phyloP scores from a whole-genome alignment of 2,888 invertebrate genomes.

The Crocallis elinguaria region DNA sequence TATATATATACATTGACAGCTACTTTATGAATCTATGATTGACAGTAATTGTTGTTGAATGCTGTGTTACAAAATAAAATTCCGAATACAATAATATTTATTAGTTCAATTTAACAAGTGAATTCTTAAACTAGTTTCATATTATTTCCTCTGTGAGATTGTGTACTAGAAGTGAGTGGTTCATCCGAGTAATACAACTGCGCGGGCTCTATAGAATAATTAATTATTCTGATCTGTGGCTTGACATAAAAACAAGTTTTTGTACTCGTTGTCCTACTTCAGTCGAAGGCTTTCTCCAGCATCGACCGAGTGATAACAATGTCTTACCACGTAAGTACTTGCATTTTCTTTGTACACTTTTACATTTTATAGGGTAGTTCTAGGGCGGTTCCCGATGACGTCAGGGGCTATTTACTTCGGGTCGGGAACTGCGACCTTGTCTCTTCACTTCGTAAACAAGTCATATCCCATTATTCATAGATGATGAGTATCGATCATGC shows the following conservation, averaged over 20 bases:
- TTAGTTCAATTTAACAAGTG: too few relatives aligned
- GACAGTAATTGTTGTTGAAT: too few relatives aligned
- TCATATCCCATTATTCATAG: neutral
- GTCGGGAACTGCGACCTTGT: slow-evolving; percentile 26
- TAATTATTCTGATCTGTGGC: neutral
- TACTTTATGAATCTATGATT: too few relatives aligned
- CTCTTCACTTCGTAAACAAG: slow-evolving; percentile 16
- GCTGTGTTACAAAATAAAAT: too few relatives aligned
- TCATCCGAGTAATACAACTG: neutral
- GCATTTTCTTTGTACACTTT: neutral
- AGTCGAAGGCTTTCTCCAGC: slow-evolving; percentile 14
- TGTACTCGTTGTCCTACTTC: slow-evolving; percentile 13
- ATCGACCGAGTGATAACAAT: slow-evolving; percentile 20
- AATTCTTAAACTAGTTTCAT: too few relatives aligned
- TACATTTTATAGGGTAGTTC: slow-evolving; percentile 4
- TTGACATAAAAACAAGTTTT: slow-evolving; percentile 21
- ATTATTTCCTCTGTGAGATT: too few relatives aligned
- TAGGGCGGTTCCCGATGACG: slow-evolving; percentile 35
- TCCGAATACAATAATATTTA: too few relatives aligned
- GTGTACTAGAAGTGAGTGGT: neutral
- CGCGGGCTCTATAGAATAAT: neutral
- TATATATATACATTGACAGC: too few relatives aligned
- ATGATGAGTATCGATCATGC: neutral
- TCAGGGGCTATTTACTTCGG: slow-evolving; percentile 15
- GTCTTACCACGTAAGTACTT: slow-evolving; percentile 37